Conservation (phyloP, 1,140 invertebrate genomes). For the Augochlora pura region DNA sequence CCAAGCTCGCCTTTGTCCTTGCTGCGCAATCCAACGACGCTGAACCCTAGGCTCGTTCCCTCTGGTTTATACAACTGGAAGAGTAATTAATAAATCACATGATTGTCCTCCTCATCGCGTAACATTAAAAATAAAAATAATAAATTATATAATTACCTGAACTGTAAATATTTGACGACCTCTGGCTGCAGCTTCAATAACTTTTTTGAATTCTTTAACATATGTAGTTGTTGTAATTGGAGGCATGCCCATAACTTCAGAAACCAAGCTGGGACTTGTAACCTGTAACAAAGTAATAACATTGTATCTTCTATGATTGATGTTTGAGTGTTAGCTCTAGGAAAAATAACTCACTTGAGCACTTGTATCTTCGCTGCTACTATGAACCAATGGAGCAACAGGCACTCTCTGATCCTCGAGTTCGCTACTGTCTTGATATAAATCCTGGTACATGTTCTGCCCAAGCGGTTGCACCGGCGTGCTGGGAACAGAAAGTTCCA, state of each 20-base stretch:
- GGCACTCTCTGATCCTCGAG: conserved; percentile 81
- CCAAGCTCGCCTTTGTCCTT: conserved; percentile 87
- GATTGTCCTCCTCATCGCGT: not conserved
- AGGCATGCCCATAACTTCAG: conserved; percentile 79
- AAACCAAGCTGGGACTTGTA: conserved; percentile 76
- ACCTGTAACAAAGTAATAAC: conserved; percentile 65
- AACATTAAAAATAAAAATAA: not conserved
- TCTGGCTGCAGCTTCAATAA: conserved; percentile 83
- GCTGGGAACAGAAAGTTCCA: conserved; percentile 82
- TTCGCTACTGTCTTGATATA: conserved; percentile 77
- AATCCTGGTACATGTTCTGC: conserved; percentile 75
- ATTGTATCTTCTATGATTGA: not conserved
- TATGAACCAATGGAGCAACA: conserved; percentile 80
- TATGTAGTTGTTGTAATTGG: conserved; percentile 83
- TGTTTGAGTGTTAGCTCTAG: not conserved
- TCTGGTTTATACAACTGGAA: conserved; percentile 86
- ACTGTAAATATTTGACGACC: conserved; percentile 84
- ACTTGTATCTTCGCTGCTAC: conserved; percentile 80
- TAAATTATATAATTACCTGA: conserved; percentile 72
- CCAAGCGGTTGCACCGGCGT: conserved; percentile 74
- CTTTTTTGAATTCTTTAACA: conserved; percentile 84
- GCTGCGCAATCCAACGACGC: conserved; percentile 86
- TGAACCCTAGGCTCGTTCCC: conserved; percentile 88
- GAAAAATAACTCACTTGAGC: conserved; percentile 68
- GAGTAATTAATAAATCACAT: not conserved